Evolutionary conservation across 1,140 invertebrate genomes (phyloP), one percentile per base, ranked within the genome.

Genomic region (Neuroterus valhalla): DNA sequence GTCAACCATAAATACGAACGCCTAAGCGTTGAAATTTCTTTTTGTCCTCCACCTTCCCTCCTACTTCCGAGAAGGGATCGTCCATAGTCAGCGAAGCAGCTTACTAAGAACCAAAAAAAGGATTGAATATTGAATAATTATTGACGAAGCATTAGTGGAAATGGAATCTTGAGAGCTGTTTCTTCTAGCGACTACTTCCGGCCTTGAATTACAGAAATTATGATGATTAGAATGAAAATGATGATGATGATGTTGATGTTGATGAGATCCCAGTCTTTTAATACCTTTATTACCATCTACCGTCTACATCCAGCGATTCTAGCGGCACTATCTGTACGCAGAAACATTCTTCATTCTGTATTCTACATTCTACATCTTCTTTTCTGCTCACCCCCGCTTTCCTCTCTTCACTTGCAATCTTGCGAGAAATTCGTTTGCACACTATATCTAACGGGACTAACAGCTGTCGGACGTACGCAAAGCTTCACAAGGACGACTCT

Each of bases 391-490:
- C 31, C 31, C 31, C 31, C 31, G 31, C 31, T 38, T 38, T 38
- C 31, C 10, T 8, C 31, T 10, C 31, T 38, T 38, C 31, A 38
- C 31, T 38, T 38, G 31, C 31, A 38, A 38, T 38, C 31, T 38
- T 8, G 10, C 31, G 31, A 38, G 31, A 38, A 38, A 38, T 38
- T 38, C 31, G 31, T 38, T 38, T 38, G 31, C 31, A 38, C 31
- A 70, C 8, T 75, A 77, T 75, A 75, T 76, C 67, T 81, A 81
- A 78, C 77, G 80, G 80, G 55, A 81, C 71, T 55, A 78, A 79
- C 77, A 79, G 77, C 77, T 79, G 80, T 78, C 80, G 77, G 77
- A 74, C 46, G 74, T 75, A 76, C 67, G 74, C 75, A 78, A 77
- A 77, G 62, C 71, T 76, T 77, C 75, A 77, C 71, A 72, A 68